phyloP scores from a whole-genome alignment of 2,888 invertebrate genomes.

The Trichopoda pennipes region DNA sequence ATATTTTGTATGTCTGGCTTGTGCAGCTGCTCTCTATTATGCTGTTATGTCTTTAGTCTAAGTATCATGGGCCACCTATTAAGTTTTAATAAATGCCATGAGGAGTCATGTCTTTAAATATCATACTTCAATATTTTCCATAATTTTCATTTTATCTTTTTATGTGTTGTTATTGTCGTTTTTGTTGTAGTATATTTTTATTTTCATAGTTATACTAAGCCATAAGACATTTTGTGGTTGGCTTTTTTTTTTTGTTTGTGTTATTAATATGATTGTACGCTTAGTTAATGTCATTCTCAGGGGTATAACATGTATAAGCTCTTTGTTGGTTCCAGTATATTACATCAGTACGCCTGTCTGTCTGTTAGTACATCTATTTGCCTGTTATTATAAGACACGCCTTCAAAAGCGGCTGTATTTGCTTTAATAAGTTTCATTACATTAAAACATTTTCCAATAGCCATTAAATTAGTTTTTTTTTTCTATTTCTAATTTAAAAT shows the following conservation, averaged over 20 bases:
- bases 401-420: slow-evolving; percentile 25
- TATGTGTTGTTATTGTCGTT: slow-evolving; percentile 1
- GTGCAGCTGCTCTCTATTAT: slow-evolving; percentile 2
- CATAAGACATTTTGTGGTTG: slow-evolving; percentile 41
- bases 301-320: slow-evolving; percentile 75
- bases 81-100: slow-evolving; percentile 77
- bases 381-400: slow-evolving; percentile 36
- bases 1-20: slow-evolving; percentile 2
- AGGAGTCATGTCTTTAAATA: slow-evolving; percentile 66
- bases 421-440: slow-evolving; percentile 32
- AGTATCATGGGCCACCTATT: slow-evolving; percentile 71
- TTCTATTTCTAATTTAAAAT: slow-evolving; percentile 25
- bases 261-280: slow-evolving; percentile 77
- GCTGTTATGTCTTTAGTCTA: slow-evolving; percentile 16
- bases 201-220: background rate
- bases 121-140: slow-evolving; percentile 52
- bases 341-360: background rate
- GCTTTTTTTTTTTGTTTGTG: slow-evolving; percentile 66
- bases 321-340: slow-evolving; percentile 29
- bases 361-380: too few relatives aligned
- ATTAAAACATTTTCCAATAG: slow-evolving; percentile 53
- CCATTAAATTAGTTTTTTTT: slow-evolving; percentile 51
- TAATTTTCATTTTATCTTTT: slow-evolving; percentile 60
- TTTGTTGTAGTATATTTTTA: too few relatives aligned
- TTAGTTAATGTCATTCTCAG: slow-evolving; percentile 76